These are phyloP conservation scores for Venustoraphidia nigricollis DNA, from an alignment of 2,888 invertebrate genomes.

Conservation along the genomic window DNA sequence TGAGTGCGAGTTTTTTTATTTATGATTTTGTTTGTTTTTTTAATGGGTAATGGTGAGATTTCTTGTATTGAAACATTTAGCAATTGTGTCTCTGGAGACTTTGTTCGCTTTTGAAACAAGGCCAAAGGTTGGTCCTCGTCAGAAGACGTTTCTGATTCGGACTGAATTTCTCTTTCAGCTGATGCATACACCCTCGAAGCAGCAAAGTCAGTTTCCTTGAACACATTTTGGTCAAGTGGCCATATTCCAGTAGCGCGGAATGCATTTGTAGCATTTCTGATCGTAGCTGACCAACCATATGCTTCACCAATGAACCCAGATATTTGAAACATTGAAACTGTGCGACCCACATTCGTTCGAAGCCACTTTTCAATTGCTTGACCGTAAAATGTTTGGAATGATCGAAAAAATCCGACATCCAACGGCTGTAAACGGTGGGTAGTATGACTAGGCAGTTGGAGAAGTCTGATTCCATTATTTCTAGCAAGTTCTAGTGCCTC, in stretches of 20 bases:
- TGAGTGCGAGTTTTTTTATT: constrained; percentile 2
- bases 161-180: not conserved
- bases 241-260: constrained; percentile 11
- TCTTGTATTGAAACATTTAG: too few relatives aligned
- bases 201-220: constrained; percentile 10
- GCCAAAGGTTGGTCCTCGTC: not conserved
- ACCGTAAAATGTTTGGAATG: constrained; percentile 10
- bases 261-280: constrained; percentile 9
- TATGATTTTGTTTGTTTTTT: constrained; percentile 1
- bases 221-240: constrained; percentile 11
- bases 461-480: constrained; percentile 13
- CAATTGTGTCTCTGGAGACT: constrained; percentile 1
- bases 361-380: constrained; percentile 12
- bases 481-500: constrained; percentile 12
- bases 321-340: constrained; percentile 11
- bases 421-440: constrained; percentile 15
- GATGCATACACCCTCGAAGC: constrained; percentile 4
- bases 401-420: constrained; percentile 14
- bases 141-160: not conserved
- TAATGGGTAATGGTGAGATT: constrained; percentile 6
- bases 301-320: constrained; percentile 8
- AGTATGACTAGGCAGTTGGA: constrained; percentile 15
- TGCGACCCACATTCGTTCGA: constrained; percentile 9
- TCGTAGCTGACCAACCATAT: constrained; percentile 10
- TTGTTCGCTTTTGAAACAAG: not conserved